Percentiles rank a stretch among this genome's conserved stretches.
Conservation (phyloP, 2,797 vertebrate species). For the Oceanodroma leucorhoa region DNA sequence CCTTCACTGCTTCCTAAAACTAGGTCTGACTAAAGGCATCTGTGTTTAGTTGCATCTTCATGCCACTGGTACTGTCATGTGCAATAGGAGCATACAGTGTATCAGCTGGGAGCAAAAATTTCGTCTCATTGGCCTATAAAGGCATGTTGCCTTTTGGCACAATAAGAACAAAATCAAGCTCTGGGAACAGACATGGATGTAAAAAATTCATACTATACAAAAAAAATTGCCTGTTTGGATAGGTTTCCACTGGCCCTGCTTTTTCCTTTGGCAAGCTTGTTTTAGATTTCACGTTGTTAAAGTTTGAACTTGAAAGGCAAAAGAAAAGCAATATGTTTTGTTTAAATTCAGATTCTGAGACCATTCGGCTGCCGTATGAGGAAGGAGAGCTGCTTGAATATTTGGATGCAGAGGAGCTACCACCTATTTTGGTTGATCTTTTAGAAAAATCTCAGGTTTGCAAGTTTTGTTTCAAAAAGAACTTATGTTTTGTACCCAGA, state of each 20-base stretch:
- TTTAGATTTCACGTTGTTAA: background rate
- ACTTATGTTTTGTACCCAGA: rapidly evolving
- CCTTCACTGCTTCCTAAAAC: background rate
- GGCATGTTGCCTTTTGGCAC: background rate
- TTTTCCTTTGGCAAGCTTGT: background rate
- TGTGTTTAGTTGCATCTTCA: background rate
- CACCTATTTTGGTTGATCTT: constrained; percentile 97
- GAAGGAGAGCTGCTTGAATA: constrained; percentile 97
- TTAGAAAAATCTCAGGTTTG: constrained; percentile 97
- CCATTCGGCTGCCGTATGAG: constrained; percentile 96
- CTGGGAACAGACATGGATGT: background rate
- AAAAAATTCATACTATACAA: background rate
- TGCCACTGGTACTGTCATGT: background rate
- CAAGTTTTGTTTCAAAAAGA: background rate
- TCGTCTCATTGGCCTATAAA: background rate
- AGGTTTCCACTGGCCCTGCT: background rate
- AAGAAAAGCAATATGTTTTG: background rate
- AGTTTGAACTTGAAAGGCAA: background rate
- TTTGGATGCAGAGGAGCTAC: constrained; percentile 95
- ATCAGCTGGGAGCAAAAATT: background rate
- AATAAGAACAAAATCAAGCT: background rate
- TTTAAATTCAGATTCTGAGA: constrained; percentile 91
- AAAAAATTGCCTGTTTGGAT: background rate
- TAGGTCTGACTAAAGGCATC: background rate
- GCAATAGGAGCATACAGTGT: background rate